Conservation (phyloP, 2,797 vertebrate genomes). For the Ctenopoma kingsleyae region DNA sequence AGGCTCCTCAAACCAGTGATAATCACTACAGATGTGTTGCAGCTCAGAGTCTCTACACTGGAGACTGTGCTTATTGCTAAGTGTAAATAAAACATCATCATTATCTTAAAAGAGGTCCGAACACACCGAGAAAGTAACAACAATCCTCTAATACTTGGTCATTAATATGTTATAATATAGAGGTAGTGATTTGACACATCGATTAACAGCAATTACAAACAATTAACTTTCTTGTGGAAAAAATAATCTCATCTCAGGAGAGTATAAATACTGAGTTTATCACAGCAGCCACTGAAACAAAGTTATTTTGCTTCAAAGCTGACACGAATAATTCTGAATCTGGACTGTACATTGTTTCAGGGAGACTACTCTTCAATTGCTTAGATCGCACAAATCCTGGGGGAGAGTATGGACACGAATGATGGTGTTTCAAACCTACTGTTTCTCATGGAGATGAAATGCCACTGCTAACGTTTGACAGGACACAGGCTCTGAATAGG, state of each 20-base stretch:
- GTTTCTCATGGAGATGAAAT: slow-evolving; percentile 41
- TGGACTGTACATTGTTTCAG: slow-evolving; percentile 36
- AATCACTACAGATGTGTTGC: slow-evolving; percentile 51
- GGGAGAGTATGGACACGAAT: slow-evolving; percentile 32
- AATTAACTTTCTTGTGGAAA: slow-evolving; percentile 42
- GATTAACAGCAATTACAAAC: slow-evolving; percentile 68
- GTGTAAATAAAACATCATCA: slow-evolving; percentile 36
- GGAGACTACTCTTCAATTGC: slow-evolving; percentile 36
- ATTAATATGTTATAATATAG: slow-evolving; percentile 72
- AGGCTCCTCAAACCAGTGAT: slow-evolving; percentile 43
- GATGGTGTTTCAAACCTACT: slow-evolving; percentile 41
- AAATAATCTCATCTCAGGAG: slow-evolving; percentile 54
- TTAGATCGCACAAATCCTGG: slow-evolving; percentile 24
- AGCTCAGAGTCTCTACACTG: slow-evolving; percentile 28
- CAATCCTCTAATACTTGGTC: slow-evolving; percentile 72
- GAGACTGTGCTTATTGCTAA: slow-evolving; percentile 69
- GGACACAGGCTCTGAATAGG: slow-evolving; percentile 44
- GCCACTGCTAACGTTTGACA: slow-evolving; percentile 40
- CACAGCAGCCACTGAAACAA: slow-evolving; percentile 45
- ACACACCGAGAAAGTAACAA: slow-evolving; percentile 65
- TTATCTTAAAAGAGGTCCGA: slow-evolving; percentile 48
- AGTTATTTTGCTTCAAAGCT: slow-evolving; percentile 43
- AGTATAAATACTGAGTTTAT: slow-evolving; percentile 75
- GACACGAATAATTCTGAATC: slow-evolving; percentile 49
- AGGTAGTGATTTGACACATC: slow-evolving; percentile 82